Evolutionary conservation across 2,888 invertebrate species (phyloP), one percentile per base, ranked within the genome.

Genomic region (Pseudeuparius sepicola): DNA sequence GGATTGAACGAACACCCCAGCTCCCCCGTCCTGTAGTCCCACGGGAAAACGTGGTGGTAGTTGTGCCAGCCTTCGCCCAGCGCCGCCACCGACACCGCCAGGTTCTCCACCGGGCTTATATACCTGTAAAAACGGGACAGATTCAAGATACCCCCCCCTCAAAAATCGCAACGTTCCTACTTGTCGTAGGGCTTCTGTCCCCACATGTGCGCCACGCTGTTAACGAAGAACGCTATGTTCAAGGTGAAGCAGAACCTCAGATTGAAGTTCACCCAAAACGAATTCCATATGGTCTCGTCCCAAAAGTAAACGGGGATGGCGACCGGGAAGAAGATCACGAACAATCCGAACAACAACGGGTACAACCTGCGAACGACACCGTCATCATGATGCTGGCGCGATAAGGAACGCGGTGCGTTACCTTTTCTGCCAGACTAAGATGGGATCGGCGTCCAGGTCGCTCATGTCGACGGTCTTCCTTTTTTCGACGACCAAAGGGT

Each of bases 171-270:
- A 20, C 28, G 29, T 14, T 60, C 67, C 61, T 55, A 82, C 81
- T 71, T 79, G 63, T 94, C 93, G 55, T 92, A 94, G 1, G 94
- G 93, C 54, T 78, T 79, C 49, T 78, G 77, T n/a, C 93, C 93
- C 75, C 83, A 92, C 69, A 88, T 75, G 58, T 94, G 94, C 0
- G 94, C 93, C 7, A 86, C 82, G 57, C 89, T 90, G 61, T 94
- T 94, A n/a, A 94, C 92, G 51, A 83, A 76, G 71, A 85, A 96
- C 2, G 94, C 94, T 46, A 87, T 82, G 63, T 96, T 89, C 5
- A 96, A 71, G 0, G 84, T 85, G 43, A 79, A 67, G 34, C 79
- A 79, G 64, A 92, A 94, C 30, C 94, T 73, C 28, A 36, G 71
- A 42, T 87, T 77, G 55, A 85, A 87, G 52, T 83, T 80, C 5